Evolutionary conservation across 2,888 invertebrate species (phyloP).

Genomic region (Adela reaumurella): DNA sequence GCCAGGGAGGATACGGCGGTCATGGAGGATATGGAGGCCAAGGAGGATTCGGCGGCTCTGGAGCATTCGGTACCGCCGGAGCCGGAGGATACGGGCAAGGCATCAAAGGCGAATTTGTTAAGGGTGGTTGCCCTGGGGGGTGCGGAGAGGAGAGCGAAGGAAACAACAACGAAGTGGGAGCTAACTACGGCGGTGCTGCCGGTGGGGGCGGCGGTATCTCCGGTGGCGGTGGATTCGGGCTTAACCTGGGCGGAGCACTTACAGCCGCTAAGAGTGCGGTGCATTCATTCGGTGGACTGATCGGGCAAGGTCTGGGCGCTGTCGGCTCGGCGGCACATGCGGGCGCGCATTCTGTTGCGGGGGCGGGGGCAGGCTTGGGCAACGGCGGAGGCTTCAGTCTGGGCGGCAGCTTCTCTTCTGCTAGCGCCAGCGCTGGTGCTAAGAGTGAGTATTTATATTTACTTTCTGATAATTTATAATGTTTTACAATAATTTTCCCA

Average conservation of each 20-base stretch:
- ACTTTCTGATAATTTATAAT: too few species aligned
- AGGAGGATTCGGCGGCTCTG: not conserved
- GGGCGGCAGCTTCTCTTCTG: conserved; percentile 28
- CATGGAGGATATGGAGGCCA: conserved; percentile 4
- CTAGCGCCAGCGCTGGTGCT: conserved; percentile 28
- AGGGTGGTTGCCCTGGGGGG: conserved; percentile 13
- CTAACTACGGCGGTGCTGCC: too few species aligned
- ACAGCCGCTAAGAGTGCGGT: not conserved
- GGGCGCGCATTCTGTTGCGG: conserved; percentile 16
- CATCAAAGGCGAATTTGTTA: conserved; percentile 10
- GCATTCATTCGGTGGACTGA: conserved; percentile 10
- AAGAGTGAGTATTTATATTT: conserved; percentile 20
- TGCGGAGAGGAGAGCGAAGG: too few species aligned
- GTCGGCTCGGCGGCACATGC: not conserved
- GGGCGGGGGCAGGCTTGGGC: conserved; percentile 16
- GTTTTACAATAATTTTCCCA: too few species aligned
- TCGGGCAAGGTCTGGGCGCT: conserved; percentile 2
- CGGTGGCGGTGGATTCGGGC: conserved; percentile 7
- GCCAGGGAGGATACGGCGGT: conserved; percentile 9
- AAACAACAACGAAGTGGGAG: too few species aligned
- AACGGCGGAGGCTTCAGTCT: conserved; percentile 13
- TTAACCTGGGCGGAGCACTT: conserved; percentile 8
- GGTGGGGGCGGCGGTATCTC: conserved; percentile 15
- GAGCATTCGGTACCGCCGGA: not conserved
- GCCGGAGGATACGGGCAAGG: not conserved